Base-by-base conservation (phyloP, 2,888 invertebrate species). In the Thymelicus acteon region DNA sequence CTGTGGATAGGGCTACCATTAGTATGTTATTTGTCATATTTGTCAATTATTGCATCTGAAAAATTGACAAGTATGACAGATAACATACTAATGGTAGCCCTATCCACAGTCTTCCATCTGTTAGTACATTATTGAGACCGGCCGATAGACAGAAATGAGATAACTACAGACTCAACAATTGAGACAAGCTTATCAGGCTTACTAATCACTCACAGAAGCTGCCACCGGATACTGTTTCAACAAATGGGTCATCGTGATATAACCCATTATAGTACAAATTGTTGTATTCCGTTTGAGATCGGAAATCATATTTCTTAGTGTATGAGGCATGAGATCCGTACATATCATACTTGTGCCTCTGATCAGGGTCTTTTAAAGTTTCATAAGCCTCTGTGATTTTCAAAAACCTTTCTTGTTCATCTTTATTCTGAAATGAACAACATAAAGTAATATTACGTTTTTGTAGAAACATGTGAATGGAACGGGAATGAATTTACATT, bases 261-360 rank as follows among this genome's bases (percentile, higher is more conserved):
- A 98, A 95, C 71, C 97, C 98, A 94, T 98, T 95, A 82, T 97
- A 98, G 86, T 96, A 98, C 74, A 96, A 95, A 94, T 97, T 97
- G 77, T 97, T 96, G 88, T 97, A 98, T 69, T 95, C 94, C 0
- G 89, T 75, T 70, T 95, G 95, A 13, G 95, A 95, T 57, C 89
- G 91, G 76, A 94, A 93, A 73, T 95, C 95, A 75, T 96, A 93
- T 47, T 95, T 96, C 75, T 84, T 84, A 0, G 90, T 86, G 69
- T 90, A 92, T 7, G 90, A 78, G 19, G 80, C 78, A 44, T 96
- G 96, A 81, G 97, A 96, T 3, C 98, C 98, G 82, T 96, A 95
- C 49, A 95, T 85, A 85, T 98, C 97, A 91, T 98, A 98, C 67
- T 96, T 95, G 79, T 96, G 96, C 70, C 97, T 93, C 73, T 96